Base-by-base conservation (phyloP, 1,140 invertebrate species). In the Luehdorfia chinensis region DNA sequence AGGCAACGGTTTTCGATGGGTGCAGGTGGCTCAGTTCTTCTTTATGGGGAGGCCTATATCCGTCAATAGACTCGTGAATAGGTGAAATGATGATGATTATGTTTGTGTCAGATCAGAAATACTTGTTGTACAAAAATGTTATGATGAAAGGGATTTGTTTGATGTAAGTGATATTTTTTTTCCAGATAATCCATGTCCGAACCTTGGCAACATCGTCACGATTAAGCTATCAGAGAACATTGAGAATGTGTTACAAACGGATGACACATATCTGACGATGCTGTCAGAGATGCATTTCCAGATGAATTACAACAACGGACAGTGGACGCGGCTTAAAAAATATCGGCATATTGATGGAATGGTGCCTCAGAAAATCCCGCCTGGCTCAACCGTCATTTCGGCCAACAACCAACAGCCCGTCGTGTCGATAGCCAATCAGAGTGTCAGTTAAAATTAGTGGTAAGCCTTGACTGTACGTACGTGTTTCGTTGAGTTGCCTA, bases 251-350 rank as follows among this genome's bases (percentile, higher is more conserved):
- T 84, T 90, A 4, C 93, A 96, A 61, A 76, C 91, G 0, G 94
- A 94, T 73, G 92, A 93, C 47, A 92, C 91, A 0, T 90, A 91
- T 36, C 84, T 93, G 0, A 91, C 91, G 0, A 93, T 95, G 90
- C 87, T 95, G 30, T 94, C 95, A 0, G 96, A 98, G 77, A 97
- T 94, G 7, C 96, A 97, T 84, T 97, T 97, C 90, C 96, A 97
- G 86, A 97, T 98, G 96, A 97, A 98, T 84, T 98, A 97, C 85
- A 94, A 93, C 55, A 96, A 95, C 46, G 96, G 96, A 0, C 95
- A 97, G 75, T 97, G 96, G 95, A 97, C 97, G 62, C 87, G 94
- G 23, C 94, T 97, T 39, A 95, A 96, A 68, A 97, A 97, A 65
- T 93, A 92, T 69, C 79, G 92, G 14, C 87, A 90, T 41, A 88